Base-by-base conservation (phyloP, 2,797 vertebrate genomes). In the Fistularia commersonii region DNA sequence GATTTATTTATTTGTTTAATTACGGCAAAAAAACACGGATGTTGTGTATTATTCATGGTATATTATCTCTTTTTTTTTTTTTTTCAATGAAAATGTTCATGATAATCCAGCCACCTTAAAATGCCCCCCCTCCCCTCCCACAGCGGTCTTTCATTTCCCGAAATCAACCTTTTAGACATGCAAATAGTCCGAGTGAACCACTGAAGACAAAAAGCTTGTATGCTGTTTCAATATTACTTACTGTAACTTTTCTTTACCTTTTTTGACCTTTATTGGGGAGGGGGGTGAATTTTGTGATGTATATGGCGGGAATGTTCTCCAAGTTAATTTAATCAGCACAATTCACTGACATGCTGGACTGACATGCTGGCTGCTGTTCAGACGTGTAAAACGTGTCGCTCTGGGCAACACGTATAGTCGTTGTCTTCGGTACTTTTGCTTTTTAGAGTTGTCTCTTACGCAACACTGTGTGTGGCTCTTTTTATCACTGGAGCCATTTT, bases 331-430 rank as follows among this genome's bases (percentile, higher is more conserved):
- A 99, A 97, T 99, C 95, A 95, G 96, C 97, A 98, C 95, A 98
- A 97, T 97, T 99, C 96, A 99, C 94, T 97, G 96, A 99, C 95
- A 98, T 99, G 97, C 97, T 98, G 97, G 97, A 99, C 95, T 95
- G 93, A 97, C 90, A 93, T 93, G 93, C 94, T 95, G 92, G 96
- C 96, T 98, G 96, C 96, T 98, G 94, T 95, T 96, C 93, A 93
- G 86, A 93, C 91, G 90, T 95, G 90, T 95, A 93, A 90, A 91
- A 86, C 92, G 64, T 92, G 90, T 91, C 90, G 91, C 89, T 93
- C 87, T 79, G 79, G 91, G 88, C 90, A 90, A 93, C 90, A 82
- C 81, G 89, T 87, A 90, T 84, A 82, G 90, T 91, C 23, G 4
- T 23, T 90, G 90, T 92, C 90, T 77, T 91, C 92, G 93, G 93